Base-by-base conservation (phyloP, 1,140 invertebrate species). In the Solen grandis region DNA sequence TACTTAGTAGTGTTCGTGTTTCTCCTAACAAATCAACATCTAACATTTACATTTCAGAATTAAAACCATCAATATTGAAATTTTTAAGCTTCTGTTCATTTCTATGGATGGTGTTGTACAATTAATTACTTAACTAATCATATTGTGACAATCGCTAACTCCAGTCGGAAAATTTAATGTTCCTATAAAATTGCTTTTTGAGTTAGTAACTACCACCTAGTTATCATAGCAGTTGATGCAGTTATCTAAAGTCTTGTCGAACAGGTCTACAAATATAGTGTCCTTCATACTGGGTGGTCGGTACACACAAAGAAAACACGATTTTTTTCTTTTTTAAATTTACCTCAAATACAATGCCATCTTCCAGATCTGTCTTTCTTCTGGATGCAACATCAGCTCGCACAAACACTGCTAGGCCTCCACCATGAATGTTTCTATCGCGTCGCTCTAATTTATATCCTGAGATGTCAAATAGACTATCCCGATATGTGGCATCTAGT, bases 51-150 rank as follows among this genome's bases (percentile, higher is more conserved):
- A n/a, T n/a, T n/a, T n/a, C n/a, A n/a, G n/a, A n/a, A n/a, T n/a
- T n/a, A n/a, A n/a, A n/a, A n/a, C n/a, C n/a, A n/a, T 54, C 25
- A 57, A 10, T 41, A 66, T 54, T 19, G 59, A 55, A 8, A 38
- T 57, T 77, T 19, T 77, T 13, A 77, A 77, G 31, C 74, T 77
- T 66, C 74, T 77, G n/a, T 66, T 19, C 57, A 66, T 77, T 52
- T 77, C 62, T 14, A 36, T 54, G 5, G 5, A n/a, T 41, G 75
- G 75, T 19, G 19, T 38, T 19, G n/a, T n/a, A 78, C 22, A 41
- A 59, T 59, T 69, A 5, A 69, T 59, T 3, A 69, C 65, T 29
- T 52, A 41, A 60, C 60, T 59, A 35, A 78, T 69, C 63, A 78
- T 77, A 59, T 69, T 78, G 38, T 78, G 75, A 59, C n/a, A n/a